Base-by-base conservation (phyloP, 2,797 vertebrate genomes). In the Xyrichtys novacula region DNA sequence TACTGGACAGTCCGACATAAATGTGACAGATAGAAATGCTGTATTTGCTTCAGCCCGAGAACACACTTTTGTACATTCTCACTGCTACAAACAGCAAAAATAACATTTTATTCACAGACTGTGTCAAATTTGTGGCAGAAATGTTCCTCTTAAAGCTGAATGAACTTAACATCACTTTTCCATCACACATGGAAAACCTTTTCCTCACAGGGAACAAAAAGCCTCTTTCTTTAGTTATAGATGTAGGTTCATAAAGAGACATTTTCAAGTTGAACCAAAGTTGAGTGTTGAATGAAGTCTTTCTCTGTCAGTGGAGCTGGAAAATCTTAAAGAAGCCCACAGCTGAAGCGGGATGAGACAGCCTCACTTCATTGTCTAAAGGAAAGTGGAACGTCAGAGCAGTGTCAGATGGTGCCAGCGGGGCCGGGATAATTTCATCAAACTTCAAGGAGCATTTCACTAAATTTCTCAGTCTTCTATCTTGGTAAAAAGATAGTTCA, bases 291-390 rank as follows among this genome's bases (percentile, higher is more conserved):
- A 36, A 8, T 40, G 22, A 5, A n/a, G 15, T 22, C 29, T 34
- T 56, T 31, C 44, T 72, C 25, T 48, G 19, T 44, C 36, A 65
- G 5, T 28, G 44, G 15, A 68, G 55, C 42, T 16, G 53, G 19
- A 61, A 47, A 40, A 65, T 29, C 31, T 14, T 38, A 19, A 4
- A 55, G 58, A 26, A 26, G 75, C 74, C 48, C 23, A 22, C 59
- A 55, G 59, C 19, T 6, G 6, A 1, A 12, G 4, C 14, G 42
- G 42, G 23, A 2, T 12, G 42, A 12, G 22, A 44, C 43, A 14
- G 20, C 20, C 6, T 44, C 20, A 43, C 12, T n/a, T 52, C 19
- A 49, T n/a, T 42, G 19, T 48, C 49, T 49, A 46, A 50, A 64
- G 54, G 65, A n/a, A 11, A 44, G 20, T 12, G 43, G 20, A 44